Evolutionary conservation across 2,113 vertebrate genomes (phyloP).

Genomic region (Hipposideros armiger): DNA sequence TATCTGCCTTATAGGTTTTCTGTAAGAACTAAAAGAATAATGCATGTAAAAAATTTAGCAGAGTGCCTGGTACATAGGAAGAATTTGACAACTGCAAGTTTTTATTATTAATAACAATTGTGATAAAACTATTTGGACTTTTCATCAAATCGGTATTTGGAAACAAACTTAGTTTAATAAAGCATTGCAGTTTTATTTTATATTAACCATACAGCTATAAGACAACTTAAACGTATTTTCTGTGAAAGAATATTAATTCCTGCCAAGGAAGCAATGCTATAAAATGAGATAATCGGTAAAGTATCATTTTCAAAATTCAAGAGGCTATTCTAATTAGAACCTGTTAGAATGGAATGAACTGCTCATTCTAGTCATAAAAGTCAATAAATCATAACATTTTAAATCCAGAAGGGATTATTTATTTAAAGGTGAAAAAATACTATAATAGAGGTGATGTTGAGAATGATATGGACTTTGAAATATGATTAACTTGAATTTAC

Average conservation of each 20-base stretch:
- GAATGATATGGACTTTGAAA: background rate
- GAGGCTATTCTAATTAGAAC: background rate
- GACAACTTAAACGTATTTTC: background rate
- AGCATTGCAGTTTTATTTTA: background rate
- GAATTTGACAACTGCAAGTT: background rate
- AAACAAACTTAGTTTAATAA: background rate
- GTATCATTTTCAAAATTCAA: slow-evolving; percentile 39
- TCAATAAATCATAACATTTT: background rate
- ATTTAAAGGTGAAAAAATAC: background rate
- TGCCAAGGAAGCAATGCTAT: background rate
- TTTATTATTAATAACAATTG: background rate
- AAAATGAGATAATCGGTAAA: background rate
- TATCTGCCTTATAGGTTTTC: background rate
- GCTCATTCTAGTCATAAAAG: background rate
- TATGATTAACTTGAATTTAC: background rate
- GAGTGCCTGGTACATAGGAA: background rate
- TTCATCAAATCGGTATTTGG: background rate
- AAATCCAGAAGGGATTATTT: background rate
- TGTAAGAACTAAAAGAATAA: slow-evolving; percentile 8
- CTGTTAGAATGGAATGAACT: background rate
- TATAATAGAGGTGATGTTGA: background rate
- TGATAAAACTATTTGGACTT: background rate
- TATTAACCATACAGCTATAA: background rate
- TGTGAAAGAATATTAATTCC: background rate
- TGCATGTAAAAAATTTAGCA: background rate